phyloP scores from a whole-genome alignment of 2,797 vertebrate species.

The Chrosomus eos region DNA sequence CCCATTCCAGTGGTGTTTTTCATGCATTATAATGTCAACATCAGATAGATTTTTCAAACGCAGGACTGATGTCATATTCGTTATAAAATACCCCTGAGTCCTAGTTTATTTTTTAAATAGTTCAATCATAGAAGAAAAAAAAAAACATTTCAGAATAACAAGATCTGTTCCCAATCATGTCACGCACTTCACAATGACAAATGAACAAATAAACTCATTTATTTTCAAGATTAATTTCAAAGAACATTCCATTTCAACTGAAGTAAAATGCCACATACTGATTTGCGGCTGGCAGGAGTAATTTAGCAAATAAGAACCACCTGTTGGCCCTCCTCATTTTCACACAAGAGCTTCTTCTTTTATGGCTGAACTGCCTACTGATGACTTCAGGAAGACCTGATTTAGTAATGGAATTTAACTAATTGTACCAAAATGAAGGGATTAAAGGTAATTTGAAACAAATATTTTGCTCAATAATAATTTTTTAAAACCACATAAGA shows the following conservation, averaged over 20 bases:
- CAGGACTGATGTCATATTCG: not conserved
- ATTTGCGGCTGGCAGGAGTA: conserved; percentile 66
- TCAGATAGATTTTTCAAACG: not conserved
- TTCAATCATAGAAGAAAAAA: not conserved
- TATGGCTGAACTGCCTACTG: not conserved
- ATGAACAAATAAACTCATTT: conserved; percentile 47
- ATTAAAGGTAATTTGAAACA: not conserved
- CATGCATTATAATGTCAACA: not conserved
- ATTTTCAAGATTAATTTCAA: conserved; percentile 17
- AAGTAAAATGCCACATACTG: conserved; percentile 57
- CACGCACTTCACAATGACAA: not conserved
- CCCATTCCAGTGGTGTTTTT: not conserved
- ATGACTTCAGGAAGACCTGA: conserved; percentile 44
- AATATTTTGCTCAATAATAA: conserved; percentile 4
- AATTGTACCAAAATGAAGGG: conserved; percentile 1
- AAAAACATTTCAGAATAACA: conserved; percentile 5
- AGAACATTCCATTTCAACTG: conserved; percentile 47
- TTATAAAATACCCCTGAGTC: not conserved
- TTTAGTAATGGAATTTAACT: conserved; percentile 14
- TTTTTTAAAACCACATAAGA: not conserved
- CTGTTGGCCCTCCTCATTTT: conserved; percentile 62
- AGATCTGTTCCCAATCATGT: conserved; percentile 9
- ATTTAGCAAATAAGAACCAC: conserved; percentile 74
- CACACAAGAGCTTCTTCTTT: conserved; percentile 54
- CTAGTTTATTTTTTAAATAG: not conserved